Evolutionary conservation across 2,797 vertebrate genomes (phyloP).

Genomic region (Menidia menidia): DNA sequence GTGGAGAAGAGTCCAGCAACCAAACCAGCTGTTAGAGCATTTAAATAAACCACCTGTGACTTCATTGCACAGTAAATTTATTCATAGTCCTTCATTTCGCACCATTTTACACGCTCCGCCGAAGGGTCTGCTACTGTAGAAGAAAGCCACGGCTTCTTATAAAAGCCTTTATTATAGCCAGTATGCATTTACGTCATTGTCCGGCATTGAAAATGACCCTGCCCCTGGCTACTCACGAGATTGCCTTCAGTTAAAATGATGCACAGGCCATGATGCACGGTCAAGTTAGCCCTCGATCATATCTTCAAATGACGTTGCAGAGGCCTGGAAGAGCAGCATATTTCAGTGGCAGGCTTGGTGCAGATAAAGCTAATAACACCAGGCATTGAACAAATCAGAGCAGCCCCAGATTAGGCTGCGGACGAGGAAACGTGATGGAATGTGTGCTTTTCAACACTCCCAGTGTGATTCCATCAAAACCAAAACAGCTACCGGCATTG

Average conservation of each 20-base stretch:
- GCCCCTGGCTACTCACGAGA: constrained; percentile 20
- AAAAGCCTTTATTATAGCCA: constrained; percentile 18
- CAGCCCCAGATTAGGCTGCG: constrained; percentile 52
- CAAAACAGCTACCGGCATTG: constrained; percentile 67
- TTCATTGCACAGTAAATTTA: constrained; percentile 46
- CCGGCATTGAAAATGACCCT: constrained; percentile 25
- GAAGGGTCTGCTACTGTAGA: constrained; percentile 26
- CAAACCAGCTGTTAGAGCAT: constrained; percentile 31
- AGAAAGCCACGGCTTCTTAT: constrained; percentile 25
- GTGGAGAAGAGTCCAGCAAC: constrained; percentile 8
- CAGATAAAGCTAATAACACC: constrained; percentile 81
- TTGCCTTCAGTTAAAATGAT: constrained; percentile 16
- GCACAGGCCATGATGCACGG: constrained; percentile 38
- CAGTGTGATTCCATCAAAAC: constrained; percentile 70
- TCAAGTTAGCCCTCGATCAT: constrained; percentile 70
- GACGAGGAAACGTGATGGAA: constrained; percentile 78
- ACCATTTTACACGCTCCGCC: constrained; percentile 27
- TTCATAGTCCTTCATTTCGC: constrained; percentile 45
- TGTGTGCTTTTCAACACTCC: constrained; percentile 82
- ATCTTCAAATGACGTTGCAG: constrained; percentile 63
- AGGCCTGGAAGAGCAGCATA: constrained; percentile 71
- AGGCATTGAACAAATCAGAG: constrained; percentile 69
- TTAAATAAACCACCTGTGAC: constrained; percentile 48
- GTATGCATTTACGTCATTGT: constrained; percentile 31
- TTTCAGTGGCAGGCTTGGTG: constrained; percentile 78